Base-by-base conservation (phyloP, 2,888 invertebrate species). In the Parnassius glacialis region DNA sequence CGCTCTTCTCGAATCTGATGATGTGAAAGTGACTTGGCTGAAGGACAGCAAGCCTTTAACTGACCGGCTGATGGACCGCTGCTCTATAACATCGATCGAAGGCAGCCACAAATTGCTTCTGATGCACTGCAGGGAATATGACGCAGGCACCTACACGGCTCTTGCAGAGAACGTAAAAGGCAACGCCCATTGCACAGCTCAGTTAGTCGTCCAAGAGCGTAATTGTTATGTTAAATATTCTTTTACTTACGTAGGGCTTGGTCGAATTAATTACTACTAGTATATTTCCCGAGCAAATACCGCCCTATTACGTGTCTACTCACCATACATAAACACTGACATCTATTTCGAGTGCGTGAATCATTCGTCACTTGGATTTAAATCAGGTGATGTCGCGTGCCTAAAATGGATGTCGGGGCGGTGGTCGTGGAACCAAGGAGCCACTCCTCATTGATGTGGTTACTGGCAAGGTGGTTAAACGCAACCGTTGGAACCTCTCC, bases 111-210 rank as follows among this genome's bases (percentile, higher is more conserved):
- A 94, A 62, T 90, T 98, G 70, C 93, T 95, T 72, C 93, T 96
- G 68, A 93, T 94, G 74, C 96, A 97, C 80, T 95, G 95, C 73
- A 89, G 93, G 65, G 93, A 95, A 72, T 94, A 93, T 42, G 98
- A 98, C 84, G 93, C 95, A n/a, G 98, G 97, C 56, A 93, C 97
- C 52, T 99, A 99, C 83, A 97, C 97, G 0, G 97, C 97, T 53
- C 94, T 96, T 67, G 98, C 98, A 20, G 94, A 95, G 64, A 97
- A 97, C 77, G 92, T 92, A 41, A 93, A 94, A 63, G 97, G 97
- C 65, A 95, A 95, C 73, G 92, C 96, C 52, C 95, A 96, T 65
- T 96, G 97, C 83, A 97, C 97, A 50, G 97, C 97, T 65, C 96
- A 97, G 86, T 93, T 98, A 74, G 93, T 96, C 69, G 97, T 98